Percentiles rank a stretch among this genome's conserved stretches.
Conservation (phyloP, 2,888 invertebrate species). For the Drosophila meridiana region DNA sequence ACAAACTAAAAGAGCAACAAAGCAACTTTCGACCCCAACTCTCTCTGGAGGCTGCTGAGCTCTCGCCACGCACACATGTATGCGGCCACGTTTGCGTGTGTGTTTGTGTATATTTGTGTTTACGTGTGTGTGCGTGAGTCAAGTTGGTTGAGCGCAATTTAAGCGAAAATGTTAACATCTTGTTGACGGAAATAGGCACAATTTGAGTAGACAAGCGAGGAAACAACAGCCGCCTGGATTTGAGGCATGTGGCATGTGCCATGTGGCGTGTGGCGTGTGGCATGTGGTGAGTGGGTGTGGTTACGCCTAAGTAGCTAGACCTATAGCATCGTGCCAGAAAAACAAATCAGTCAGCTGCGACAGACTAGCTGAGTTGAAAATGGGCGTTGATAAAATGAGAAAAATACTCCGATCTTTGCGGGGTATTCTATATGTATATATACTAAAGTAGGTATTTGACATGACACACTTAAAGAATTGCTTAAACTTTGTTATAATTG, state of each 20-base stretch:
- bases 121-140: conserved; percentile 18
- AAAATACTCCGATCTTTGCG: neutral
- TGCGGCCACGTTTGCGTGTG: neutral
- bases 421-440: neutral
- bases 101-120: neutral
- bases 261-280: conserved; percentile 17
- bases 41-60: conserved; percentile 35
- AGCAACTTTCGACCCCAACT: conserved; percentile 22
- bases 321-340: conserved; percentile 30
- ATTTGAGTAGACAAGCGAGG: conserved; percentile 69
- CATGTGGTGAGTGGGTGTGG: conserved; percentile 14
- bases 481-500: neutral
- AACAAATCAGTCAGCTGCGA: conserved; percentile 34
- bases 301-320: conserved; percentile 36
- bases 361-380: conserved; percentile 2
- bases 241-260: conserved; percentile 40
- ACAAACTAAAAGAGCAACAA: conserved; percentile 39
- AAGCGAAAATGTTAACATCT: conserved; percentile 78
- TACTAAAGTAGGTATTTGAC: neutral
- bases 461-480: neutral
- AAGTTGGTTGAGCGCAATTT: conserved; percentile 63
- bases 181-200: conserved; percentile 78
- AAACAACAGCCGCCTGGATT: conserved; percentile 47
- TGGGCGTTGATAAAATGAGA: neutral
- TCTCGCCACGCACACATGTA: conserved; percentile 14